phyloP scores from a whole-genome alignment of 2,888 invertebrate genomes.

The Ectropis crepuscularia region DNA sequence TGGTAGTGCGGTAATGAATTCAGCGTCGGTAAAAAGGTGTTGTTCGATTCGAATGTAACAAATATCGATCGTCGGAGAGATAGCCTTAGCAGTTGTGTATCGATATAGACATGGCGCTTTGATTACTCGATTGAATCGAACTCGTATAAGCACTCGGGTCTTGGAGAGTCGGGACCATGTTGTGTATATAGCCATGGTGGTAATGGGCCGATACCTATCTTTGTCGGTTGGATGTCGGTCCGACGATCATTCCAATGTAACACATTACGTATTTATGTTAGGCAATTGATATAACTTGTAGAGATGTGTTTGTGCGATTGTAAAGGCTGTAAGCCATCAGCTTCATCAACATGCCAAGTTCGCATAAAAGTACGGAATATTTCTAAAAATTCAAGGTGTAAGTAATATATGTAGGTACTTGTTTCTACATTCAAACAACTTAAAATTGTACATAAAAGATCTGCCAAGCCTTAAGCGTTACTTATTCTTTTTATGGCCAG shows the following conservation, averaged over 20 bases:
- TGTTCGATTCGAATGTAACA: slow-evolving; percentile 73
- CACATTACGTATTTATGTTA: slow-evolving; percentile 76
- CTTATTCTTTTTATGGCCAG: no score
- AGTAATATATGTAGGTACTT: not conserved
- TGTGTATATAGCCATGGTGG: slow-evolving; percentile 52
- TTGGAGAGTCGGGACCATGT: slow-evolving; percentile 26
- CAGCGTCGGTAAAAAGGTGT: slow-evolving; percentile 52
- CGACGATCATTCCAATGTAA: slow-evolving; percentile 69
- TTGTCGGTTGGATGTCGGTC: slow-evolving; percentile 70
- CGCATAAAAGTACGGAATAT: not conserved
- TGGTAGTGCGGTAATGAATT: slow-evolving; percentile 44
- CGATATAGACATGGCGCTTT: slow-evolving; percentile 81
- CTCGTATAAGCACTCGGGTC: slow-evolving; percentile 63
- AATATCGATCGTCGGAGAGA: slow-evolving; percentile 78
- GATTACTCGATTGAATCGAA: slow-evolving; percentile 80
- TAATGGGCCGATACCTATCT: slow-evolving; percentile 79
- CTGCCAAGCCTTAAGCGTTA: no score
- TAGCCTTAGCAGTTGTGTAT: slow-evolving; percentile 77
- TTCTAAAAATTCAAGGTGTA: slow-evolving; percentile 3
- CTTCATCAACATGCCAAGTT: slow-evolving; percentile 17
- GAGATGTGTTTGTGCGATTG: slow-evolving; percentile 48
- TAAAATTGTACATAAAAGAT: no score
- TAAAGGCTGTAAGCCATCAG: slow-evolving; percentile 35
- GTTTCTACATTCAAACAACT: no score
- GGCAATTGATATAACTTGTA: slow-evolving; percentile 76